phyloP scores from a whole-genome alignment of 2,797 vertebrate species.

The Argyrosomus regius region DNA sequence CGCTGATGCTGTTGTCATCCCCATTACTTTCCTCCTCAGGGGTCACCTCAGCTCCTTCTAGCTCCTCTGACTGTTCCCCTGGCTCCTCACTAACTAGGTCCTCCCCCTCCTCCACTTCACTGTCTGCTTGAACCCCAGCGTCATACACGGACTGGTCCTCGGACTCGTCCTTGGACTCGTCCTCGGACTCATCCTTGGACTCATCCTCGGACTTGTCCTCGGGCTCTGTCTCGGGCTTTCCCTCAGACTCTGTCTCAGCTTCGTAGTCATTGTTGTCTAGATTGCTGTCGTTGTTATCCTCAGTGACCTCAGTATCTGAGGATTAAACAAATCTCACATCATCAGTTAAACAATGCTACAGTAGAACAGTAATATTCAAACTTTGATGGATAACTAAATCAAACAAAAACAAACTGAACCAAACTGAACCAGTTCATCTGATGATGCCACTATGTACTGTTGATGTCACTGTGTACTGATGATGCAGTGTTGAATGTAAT shows the following conservation, averaged over 20 bases:
- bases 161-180: background rate
- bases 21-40: background rate
- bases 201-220: background rate
- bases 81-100: background rate
- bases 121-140: background rate
- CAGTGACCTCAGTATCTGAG: background rate
- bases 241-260: no score
- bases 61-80: background rate
- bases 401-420: no score
- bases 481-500: no score
- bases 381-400: background rate
- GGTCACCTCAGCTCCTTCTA: background rate
- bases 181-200: background rate
- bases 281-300: background rate
- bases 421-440: no score
- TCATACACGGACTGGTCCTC: background rate
- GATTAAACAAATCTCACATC: conserved; percentile 1
- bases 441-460: no score
- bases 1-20: background rate
- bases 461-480: no score
- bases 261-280: background rate
- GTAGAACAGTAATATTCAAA: background rate
- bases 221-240: background rate
- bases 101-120: background rate
- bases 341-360: background rate